Percentiles rank a stretch among this genome's conserved stretches.
phyloP scores from a whole-genome alignment of 2,797 vertebrate genomes.

The Enteromius paludinosus region DNA sequence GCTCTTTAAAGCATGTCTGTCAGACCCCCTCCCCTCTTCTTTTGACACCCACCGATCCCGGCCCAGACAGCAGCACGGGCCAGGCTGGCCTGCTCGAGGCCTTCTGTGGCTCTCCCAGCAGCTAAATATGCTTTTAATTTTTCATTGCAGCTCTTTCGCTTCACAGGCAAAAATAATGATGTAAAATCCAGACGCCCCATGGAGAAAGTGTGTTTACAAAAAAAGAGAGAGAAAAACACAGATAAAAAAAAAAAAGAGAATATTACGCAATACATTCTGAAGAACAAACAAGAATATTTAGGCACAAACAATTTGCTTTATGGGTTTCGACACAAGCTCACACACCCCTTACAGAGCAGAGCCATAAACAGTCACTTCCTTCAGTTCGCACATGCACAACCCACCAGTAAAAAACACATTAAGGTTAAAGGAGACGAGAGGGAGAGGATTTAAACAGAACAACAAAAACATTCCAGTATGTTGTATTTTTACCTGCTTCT shows the following conservation, averaged over 20 bases:
- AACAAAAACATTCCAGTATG: neutral
- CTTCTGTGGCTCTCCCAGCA: slow-evolving; percentile 18
- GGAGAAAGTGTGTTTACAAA: slow-evolving; percentile 49
- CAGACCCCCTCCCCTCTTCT: slow-evolving; percentile 24
- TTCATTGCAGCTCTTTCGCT: slow-evolving; percentile 53
- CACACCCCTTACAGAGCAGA: neutral
- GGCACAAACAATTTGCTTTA: slow-evolving; percentile 9
- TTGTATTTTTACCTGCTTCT: slow-evolving; percentile 1
- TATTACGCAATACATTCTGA: neutral
- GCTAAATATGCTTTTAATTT: slow-evolving; percentile 54
- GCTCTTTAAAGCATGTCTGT: slow-evolving; percentile 65
- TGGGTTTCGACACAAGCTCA: slow-evolving; percentile 15
- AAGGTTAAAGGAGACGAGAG: slow-evolving; percentile 45
- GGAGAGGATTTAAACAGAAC: neutral
- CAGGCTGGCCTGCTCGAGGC: slow-evolving; percentile 27
- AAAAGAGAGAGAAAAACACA: neutral
- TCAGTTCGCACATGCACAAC: slow-evolving; percentile 53
- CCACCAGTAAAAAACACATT: slow-evolving; percentile 42
- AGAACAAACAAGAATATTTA: slow-evolving; percentile 39
- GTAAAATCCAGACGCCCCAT: slow-evolving; percentile 49
- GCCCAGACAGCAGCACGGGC: neutral
- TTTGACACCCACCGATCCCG: slow-evolving; percentile 16
- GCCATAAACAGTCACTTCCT: slow-evolving; percentile 56
- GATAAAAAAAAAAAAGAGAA: neutral
- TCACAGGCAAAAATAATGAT: slow-evolving; percentile 47